Base-by-base conservation (phyloP, 2,888 invertebrate species). In the Antitype chi region DNA sequence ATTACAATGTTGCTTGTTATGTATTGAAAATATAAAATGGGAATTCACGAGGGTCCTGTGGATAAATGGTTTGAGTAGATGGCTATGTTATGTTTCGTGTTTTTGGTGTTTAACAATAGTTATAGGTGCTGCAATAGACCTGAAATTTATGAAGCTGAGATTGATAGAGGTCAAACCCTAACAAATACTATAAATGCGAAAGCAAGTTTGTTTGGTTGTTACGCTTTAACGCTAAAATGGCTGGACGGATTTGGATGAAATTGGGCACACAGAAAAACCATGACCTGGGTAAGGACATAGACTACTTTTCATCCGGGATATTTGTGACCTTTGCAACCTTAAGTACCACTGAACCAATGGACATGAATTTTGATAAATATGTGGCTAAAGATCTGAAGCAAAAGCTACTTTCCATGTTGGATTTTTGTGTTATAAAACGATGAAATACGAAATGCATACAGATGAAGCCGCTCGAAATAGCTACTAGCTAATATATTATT, bases 1-100 rank as follows among this genome's bases (percentile, higher is more conserved):
- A 71, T 78, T 70, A 28, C 49, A 59, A 43, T 62, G 9, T 60
- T 72, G 78, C 17, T 52, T 52, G 62, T 28, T 43, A 68, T 20
- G n/a, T 52, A 52, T 68, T 32, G 49, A 23, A 43, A 43, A 59
- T 79, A 32, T 9, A 17, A 62, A 74, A 38, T 68, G 32, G 32
- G 7, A 53, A 17, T 53, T 53, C 13, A 20, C 23, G 1, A 38
- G 17, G 20, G 7, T n/a, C 38, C 9, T 17, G 11, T 11, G n/a
- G 20, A 38, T 68, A 55, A 38, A 53, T 38, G 53, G 32, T 25
- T 68, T n/a, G 4, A 20, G 7, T 17, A 20, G 4, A 53, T 67
- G 23, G 8, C 13, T 28, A 47, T 47, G 64, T 66, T 4, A 28
- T 11, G 11, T 6, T 25, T 25, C 23, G 20, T 52, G 0, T 52